These are phyloP conservation scores for Myiopsitta monachus DNA, from an alignment of 2,113 vertebrate genomes.

Conservation along the genomic window DNA sequence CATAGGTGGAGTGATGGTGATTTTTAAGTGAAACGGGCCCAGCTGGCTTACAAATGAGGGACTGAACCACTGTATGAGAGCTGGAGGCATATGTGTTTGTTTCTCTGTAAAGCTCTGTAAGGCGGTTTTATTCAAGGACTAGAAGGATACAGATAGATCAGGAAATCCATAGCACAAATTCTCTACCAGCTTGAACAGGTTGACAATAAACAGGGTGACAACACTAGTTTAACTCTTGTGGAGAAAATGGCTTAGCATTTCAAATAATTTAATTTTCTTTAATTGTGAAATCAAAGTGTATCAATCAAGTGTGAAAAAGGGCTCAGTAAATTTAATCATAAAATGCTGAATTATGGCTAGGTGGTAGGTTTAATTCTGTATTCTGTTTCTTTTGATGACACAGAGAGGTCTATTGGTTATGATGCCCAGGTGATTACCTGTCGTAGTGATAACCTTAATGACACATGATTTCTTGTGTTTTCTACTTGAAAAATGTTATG, in stretches of 20 bases:
- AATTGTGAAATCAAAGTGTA: background rate
- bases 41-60: background rate
- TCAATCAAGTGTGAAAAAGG: background rate
- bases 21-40: background rate
- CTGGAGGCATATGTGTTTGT: background rate
- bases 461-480: background rate
- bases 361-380: background rate
- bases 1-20: background rate
- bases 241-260: background rate
- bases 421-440: constrained; percentile 6
- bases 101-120: background rate
- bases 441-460: background rate
- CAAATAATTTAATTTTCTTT: constrained; percentile 31
- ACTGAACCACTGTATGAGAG: background rate
- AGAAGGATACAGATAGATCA: background rate
- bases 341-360: background rate
- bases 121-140: background rate
- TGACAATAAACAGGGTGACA: background rate
- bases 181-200: background rate
- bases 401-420: background rate
- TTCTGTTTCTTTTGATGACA: background rate
- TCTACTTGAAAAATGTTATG: background rate
- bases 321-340: background rate
- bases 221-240: background rate
- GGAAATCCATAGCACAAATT: background rate